Evolutionary conservation across 2,113 vertebrate genomes (phyloP).

Genomic region (Meleagris gallopavo): DNA sequence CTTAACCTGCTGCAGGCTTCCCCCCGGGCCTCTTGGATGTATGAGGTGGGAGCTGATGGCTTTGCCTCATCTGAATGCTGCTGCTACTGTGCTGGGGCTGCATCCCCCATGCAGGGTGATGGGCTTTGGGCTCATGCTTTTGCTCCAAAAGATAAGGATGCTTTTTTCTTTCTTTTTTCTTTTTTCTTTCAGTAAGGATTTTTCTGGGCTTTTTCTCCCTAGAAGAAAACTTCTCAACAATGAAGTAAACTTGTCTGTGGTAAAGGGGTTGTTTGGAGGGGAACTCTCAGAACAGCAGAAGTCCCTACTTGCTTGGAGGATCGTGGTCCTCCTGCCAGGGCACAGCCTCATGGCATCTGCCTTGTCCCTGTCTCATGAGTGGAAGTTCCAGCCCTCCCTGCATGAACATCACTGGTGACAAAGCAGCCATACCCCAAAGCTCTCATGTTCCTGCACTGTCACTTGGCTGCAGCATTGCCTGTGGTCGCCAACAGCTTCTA

Average conservation of each 20-base stretch:
- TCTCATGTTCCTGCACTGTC: background rate
- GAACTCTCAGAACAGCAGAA: background rate
- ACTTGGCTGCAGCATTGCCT: background rate
- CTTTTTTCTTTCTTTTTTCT: background rate
- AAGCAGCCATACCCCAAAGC: background rate
- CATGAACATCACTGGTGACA: background rate
- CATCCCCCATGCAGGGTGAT: background rate
- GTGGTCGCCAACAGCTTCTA: background rate
- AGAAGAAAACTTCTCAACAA: background rate
- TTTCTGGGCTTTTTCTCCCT: background rate
- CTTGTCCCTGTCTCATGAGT: background rate
- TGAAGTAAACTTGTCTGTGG: background rate
- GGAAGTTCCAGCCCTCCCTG: background rate
- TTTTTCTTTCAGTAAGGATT: background rate
- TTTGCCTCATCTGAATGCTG: background rate
- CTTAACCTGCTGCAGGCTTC: conserved; percentile 4
- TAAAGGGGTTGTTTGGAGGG: background rate
- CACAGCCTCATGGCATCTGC: background rate
- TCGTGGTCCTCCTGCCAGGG: background rate
- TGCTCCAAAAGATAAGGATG: background rate
- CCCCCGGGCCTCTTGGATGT: background rate
- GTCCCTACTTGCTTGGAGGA: background rate
- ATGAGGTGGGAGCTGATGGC: conserved; percentile 23
- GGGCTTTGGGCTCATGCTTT: background rate
- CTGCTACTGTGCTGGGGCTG: conserved; percentile 12